Conservation (phyloP, 2,113 vertebrate genomes). For the Orycteropus afer region DNA sequence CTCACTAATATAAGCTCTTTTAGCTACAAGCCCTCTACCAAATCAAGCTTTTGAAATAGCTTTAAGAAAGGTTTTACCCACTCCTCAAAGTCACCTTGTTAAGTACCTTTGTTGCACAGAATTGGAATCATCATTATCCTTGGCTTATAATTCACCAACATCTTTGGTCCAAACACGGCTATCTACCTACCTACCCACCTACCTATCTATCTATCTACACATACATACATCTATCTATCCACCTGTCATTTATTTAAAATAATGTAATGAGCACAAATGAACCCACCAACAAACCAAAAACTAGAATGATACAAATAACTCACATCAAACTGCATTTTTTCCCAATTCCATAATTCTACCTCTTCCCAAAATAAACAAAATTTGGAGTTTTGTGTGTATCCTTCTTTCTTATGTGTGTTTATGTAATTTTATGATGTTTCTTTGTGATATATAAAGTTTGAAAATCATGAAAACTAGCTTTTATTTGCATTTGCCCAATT, state of each 20-base stretch:
- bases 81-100: not conserved
- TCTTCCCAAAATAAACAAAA: not conserved
- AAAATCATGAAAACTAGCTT: conserved; percentile 32
- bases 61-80: not conserved
- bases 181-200: not conserved
- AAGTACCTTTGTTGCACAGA: not conserved
- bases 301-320: not conserved
- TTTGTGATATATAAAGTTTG: conserved; percentile 2
- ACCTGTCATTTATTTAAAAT: not conserved
- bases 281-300: not conserved
- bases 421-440: not conserved
- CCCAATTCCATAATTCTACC: not conserved
- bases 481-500: not conserved
- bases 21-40: not conserved
- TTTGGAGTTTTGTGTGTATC: not conserved
- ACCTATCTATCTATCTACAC: not conserved
- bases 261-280: not conserved
- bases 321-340: not conserved
- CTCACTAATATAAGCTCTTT: not conserved
- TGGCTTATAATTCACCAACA: conserved; percentile 23
- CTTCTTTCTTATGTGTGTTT: conserved; percentile 8
- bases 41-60: not conserved
- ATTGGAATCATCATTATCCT: not conserved
- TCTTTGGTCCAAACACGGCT: not conserved
- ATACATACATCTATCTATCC: not conserved